Evolutionary conservation across 2,797 vertebrate species (phyloP), one percentile per base, ranked within the genome.

Genomic region (Rhinichthys osculus): DNA sequence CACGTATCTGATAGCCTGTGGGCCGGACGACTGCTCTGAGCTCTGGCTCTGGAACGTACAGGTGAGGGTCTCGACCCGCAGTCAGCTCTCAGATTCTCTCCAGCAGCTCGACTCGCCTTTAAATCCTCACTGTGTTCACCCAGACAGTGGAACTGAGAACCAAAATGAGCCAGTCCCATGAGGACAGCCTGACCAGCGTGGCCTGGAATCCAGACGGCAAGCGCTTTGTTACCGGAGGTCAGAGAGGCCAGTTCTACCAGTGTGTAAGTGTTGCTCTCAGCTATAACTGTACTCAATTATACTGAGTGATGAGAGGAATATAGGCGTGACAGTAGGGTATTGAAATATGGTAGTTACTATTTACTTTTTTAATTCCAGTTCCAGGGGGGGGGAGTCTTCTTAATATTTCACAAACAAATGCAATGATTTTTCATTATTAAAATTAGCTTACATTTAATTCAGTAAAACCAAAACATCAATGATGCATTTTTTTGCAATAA

Each of bases 131-230:
- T 30, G 23, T 38, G 83, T n/a, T 85, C 70, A 70, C 70, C 17
- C 77, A 99, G 98, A 98, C 97, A 1, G 97, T 98, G 85, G 98
- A 99, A 91, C 92, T 99, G 86, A 96, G 97, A 90, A 98, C 97
- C 85, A 99, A 99, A 95, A 99, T 99, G 97, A 98, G 97, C 92
- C 98, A 99, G 40, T 99, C 98, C 89, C 98, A 98, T 35, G 98
- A 99, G 94, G 98, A 99, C 91, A 99, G 98, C 93, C 94, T 99
- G 94, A 99, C 98, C 76, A 98, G 97, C 0, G 98, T 98, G 89
- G 97, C 98, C 89, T 99, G 98, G 98, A 99, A 99, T 93, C 97
- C 98, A 87, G 98, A 99, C 84, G 97, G 98, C 81, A 99, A 99
- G 84, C 97, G 98, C 90, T 99, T 99, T 78, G 97, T 99, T 90